These are phyloP conservation scores for Thaleichthys pacificus DNA, from an alignment of 2,797 vertebrate genomes.

Conservation along the genomic window DNA sequence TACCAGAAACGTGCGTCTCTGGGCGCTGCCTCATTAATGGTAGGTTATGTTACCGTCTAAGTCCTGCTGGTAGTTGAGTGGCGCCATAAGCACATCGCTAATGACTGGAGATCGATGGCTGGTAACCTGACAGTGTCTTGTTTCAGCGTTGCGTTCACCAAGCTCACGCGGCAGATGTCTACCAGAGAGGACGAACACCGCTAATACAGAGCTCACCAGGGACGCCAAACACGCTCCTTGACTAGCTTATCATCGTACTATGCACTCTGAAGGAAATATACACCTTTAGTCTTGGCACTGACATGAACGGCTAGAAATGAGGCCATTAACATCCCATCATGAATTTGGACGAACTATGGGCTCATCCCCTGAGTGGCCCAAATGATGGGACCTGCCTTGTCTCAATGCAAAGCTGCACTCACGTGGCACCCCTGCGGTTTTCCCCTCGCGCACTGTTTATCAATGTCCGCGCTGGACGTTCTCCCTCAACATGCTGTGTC, in stretches of 20 bases:
- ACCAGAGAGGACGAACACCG: slow-evolving; percentile 55
- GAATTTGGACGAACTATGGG: neutral
- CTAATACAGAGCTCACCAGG: slow-evolving; percentile 40
- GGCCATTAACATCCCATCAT: neutral
- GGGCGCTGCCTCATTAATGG: slow-evolving; percentile 54
- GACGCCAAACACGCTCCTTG: slow-evolving; percentile 19
- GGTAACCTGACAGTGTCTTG: slow-evolving; percentile 75
- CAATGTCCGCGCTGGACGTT: slow-evolving; percentile 24
- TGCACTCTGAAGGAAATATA: neutral
- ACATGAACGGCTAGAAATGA: neutral
- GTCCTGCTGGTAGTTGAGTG: slow-evolving; percentile 69
- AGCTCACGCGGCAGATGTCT: slow-evolving; percentile 53
- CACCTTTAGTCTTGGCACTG: neutral
- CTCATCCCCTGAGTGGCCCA: neutral
- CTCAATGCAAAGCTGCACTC: too few relatives aligned
- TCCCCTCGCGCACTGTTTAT: neutral
- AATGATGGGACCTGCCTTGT: neutral
- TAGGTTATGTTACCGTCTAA: slow-evolving; percentile 65
- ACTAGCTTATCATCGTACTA: neutral
- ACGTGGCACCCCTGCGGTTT: too few relatives aligned
- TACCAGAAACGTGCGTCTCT: slow-evolving; percentile 57
- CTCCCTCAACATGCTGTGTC: slow-evolving; percentile 45
- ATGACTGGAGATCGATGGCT: slow-evolving; percentile 79
- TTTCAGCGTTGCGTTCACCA: slow-evolving; percentile 70
- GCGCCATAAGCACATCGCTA: slow-evolving; percentile 77